These are phyloP conservation scores for Muscidifurax raptorellus DNA, from an alignment of 1,140 invertebrate species.

Conservation along the genomic window DNA sequence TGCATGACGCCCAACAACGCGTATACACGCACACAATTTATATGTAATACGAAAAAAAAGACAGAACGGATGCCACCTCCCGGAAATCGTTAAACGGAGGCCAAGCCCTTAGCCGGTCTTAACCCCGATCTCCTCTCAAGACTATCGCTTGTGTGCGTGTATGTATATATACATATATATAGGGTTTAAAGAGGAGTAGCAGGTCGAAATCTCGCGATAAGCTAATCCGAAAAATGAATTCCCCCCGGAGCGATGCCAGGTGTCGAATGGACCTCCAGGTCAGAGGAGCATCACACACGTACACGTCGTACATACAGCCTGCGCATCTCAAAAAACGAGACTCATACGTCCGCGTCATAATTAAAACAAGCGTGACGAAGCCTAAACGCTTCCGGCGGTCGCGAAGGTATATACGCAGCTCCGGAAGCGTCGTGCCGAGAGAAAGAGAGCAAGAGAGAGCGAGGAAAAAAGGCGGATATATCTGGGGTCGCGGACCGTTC, in stretches of 20 bases:
- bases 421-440: constrained; percentile 60
- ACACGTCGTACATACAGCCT: too few relatives aligned
- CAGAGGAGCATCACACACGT: constrained; percentile 16
- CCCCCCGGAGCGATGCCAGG: constrained; percentile 65
- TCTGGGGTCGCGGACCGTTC: neutral
- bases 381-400: constrained; percentile 69
- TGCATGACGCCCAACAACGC: neutral
- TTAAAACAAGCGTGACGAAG: constrained; percentile 72
- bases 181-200: constrained; percentile 57
- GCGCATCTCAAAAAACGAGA: neutral
- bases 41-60: constrained; percentile 6
- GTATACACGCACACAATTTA: neutral
- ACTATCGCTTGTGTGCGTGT: constrained; percentile 11
- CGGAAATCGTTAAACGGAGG: constrained; percentile 69
- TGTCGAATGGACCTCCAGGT: constrained; percentile 62
- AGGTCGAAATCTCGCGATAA: constrained; percentile 68
- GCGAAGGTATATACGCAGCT: constrained; percentile 55
- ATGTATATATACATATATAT: too few relatives aligned
- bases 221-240: constrained; percentile 75
- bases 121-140: constrained; percentile 60
- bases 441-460: neutral
- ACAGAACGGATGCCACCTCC: constrained; percentile 42
- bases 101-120: constrained; percentile 65
- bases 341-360: constrained; percentile 54
- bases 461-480: constrained; percentile 23